Conservation (phyloP, 2,113 vertebrate genomes). For the Lepus europaeus region DNA sequence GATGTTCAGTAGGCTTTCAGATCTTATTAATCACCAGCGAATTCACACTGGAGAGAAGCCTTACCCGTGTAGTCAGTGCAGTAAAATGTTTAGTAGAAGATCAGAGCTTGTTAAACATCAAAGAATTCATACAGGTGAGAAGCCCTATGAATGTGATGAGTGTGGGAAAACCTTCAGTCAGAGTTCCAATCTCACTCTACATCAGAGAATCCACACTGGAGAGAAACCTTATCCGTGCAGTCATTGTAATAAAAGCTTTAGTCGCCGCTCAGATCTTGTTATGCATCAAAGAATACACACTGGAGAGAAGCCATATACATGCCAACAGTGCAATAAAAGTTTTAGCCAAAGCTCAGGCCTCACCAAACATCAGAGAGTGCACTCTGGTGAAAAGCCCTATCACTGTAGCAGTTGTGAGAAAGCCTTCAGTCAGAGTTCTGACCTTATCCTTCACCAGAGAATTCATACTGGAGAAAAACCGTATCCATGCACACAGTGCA, state of each 20-base stretch:
- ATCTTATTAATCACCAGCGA: too few species aligned
- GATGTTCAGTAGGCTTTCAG: too few species aligned
- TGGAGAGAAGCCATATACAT: slow-evolving; percentile 85
- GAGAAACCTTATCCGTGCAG: slow-evolving; percentile 74
- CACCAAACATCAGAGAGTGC: slow-evolving; percentile 61
- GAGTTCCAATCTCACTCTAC: slow-evolving; percentile 77
- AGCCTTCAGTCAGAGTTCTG: too few species aligned
- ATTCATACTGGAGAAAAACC: slow-evolving; percentile 76
- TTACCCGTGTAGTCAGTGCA: too few species aligned
- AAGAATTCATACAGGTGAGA: too few species aligned
- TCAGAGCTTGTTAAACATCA: too few species aligned
- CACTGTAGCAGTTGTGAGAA: too few species aligned
- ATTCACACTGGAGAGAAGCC: too few species aligned
- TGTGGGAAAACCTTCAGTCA: slow-evolving; percentile 83
- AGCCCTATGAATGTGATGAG: slow-evolving; percentile 72
- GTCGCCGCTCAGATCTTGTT: slow-evolving; percentile 85
- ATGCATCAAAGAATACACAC: slow-evolving; percentile 86
- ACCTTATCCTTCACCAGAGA: slow-evolving; percentile 62
- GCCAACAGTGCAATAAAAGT: slow-evolving; percentile 82
- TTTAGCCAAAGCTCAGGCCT: slow-evolving; percentile 84
- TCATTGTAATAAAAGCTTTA: slow-evolving; percentile 74
- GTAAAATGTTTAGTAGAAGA: too few species aligned
- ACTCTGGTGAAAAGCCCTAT: too few species aligned
- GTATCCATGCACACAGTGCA: slow-evolving; percentile 48
- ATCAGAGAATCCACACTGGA: slow-evolving; percentile 62